phyloP scores from a whole-genome alignment of 1,140 invertebrate species.

The Drosophila nigrodunni region DNA sequence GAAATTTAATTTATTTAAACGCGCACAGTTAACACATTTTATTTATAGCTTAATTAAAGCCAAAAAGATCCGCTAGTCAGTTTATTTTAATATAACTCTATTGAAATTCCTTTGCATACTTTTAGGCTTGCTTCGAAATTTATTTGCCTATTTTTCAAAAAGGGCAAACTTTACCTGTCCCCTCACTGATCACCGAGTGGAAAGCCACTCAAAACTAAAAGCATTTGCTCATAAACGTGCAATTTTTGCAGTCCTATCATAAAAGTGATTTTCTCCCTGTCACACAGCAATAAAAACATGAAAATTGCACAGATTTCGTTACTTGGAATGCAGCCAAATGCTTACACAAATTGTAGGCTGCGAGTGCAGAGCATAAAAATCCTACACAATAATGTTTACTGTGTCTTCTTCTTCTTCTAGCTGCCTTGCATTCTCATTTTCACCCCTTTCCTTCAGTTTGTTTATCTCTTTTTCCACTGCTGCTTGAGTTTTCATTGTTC shows the following conservation, averaged over 20 bases:
- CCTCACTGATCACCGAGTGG: no score
- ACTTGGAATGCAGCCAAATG: conserved; percentile 16
- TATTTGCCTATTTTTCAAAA: no score
- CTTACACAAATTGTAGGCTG: conserved; percentile 3
- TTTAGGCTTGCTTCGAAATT: background rate
- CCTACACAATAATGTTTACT: conserved; percentile 22
- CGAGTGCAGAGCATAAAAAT: background rate
- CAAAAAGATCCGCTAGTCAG: no score
- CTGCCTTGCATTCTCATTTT: conserved; percentile 3
- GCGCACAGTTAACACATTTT: no score
- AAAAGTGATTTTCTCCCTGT: no score
- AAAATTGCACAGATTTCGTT: conserved; percentile 1
- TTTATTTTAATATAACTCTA: background rate
- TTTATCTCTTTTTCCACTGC: background rate
- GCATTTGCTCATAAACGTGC: no score
- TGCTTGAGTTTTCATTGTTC: conserved; percentile 23
- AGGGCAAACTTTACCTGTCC: no score
- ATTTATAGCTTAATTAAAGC: background rate
- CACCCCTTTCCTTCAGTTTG: background rate
- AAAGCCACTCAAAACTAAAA: no score
- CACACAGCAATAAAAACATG: background rate
- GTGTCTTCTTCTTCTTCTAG: background rate
- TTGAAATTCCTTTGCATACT: conserved; percentile 6
- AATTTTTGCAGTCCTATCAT: no score
- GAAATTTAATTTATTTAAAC: background rate